phyloP scores from a whole-genome alignment of 2,797 vertebrate genomes.

The Graptemys geographica region DNA sequence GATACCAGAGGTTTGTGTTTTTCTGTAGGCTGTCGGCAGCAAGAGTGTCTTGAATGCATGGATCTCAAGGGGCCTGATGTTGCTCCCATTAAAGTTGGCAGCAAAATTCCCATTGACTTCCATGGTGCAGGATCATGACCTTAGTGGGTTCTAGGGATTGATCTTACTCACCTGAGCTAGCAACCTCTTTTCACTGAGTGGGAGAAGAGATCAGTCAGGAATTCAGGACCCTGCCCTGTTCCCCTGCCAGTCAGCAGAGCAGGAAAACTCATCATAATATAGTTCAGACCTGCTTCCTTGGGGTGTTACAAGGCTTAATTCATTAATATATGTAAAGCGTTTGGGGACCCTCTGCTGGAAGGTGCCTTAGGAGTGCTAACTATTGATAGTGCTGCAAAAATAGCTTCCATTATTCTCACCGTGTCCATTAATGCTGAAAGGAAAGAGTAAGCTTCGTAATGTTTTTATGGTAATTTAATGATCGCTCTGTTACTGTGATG shows the following conservation, averaged over 20 bases:
- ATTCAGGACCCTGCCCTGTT: not conserved
- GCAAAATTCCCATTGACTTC: not conserved
- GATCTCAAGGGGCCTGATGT: not conserved
- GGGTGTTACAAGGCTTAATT: not conserved
- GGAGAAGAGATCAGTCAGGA: not conserved
- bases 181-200: not conserved
- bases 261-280: not conserved
- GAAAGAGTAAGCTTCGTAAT: not conserved
- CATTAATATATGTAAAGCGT: not conserved
- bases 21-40: too few species aligned
- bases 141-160: not conserved
- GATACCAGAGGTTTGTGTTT: not conserved
- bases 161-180: not conserved
- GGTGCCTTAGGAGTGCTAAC: not conserved
- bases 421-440: not conserved
- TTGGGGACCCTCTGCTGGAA: not conserved
- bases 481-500: not conserved
- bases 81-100: not conserved
- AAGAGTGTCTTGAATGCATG: too few species aligned
- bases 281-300: not conserved
- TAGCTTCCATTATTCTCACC: not conserved
- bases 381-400: not conserved
- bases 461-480: not conserved
- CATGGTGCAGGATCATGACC: accelerated
- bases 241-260: not conserved